A percentile compares a stretch with the other conserved stretches of the same genome.
phyloP scores from a whole-genome alignment of 1,140 invertebrate species.

The Solenopsis fugax region DNA sequence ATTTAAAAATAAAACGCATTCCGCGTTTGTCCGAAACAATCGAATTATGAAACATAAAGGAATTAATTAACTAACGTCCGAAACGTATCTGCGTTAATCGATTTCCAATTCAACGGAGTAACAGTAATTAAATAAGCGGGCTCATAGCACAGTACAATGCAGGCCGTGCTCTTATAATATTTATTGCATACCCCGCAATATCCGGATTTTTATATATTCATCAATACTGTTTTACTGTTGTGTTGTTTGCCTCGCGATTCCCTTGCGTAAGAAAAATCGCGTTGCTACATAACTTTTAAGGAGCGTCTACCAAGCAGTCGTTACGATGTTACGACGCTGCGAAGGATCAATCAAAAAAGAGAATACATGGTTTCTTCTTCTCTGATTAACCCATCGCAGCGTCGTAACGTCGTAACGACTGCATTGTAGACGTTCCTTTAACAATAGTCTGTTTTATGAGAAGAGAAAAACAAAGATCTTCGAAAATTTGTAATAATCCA shows the following conservation, averaged over 20 bases:
- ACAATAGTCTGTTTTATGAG: neutral
- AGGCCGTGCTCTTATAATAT: slow-evolving; percentile 2
- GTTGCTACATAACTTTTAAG: neutral
- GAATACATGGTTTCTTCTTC: too few relatives aligned
- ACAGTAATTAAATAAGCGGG: neutral
- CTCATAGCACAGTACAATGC: neutral
- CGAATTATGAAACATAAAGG: neutral
- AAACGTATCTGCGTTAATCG: neutral
- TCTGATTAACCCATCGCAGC: too few relatives aligned
- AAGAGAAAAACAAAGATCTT: neutral
- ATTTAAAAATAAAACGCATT: slow-evolving; percentile 9
- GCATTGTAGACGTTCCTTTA: too few relatives aligned
- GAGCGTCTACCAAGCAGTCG: too few relatives aligned
- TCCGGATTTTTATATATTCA: neutral
- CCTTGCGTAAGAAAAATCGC: neutral
- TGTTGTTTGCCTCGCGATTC: neutral
- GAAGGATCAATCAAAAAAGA: too few relatives aligned
- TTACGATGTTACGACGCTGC: too few relatives aligned
- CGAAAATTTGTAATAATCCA: neutral
- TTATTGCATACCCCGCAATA: neutral
- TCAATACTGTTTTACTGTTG: neutral
- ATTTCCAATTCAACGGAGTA: slow-evolving; percentile 18
- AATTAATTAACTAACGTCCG: slow-evolving; percentile 15
- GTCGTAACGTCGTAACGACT: too few relatives aligned
- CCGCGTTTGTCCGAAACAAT: neutral